phyloP scores from a whole-genome alignment of 2,797 vertebrate genomes.

The Notamacropus eugenii region DNA sequence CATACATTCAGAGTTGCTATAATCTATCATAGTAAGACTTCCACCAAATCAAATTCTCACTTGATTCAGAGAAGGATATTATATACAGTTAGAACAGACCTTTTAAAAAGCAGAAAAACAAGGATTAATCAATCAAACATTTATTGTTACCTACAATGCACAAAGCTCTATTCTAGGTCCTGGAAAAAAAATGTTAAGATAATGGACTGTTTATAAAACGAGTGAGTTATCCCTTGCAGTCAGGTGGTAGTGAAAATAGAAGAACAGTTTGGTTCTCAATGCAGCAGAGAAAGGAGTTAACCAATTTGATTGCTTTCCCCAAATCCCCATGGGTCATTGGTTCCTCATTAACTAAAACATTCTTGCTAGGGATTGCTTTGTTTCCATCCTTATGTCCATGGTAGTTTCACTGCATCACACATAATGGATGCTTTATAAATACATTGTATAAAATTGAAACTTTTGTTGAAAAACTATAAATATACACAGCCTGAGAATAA shows the following conservation, averaged over 20 bases:
- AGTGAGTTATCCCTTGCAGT: not conserved
- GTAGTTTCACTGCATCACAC: not conserved
- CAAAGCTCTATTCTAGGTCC: not conserved
- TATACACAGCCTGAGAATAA: not conserved
- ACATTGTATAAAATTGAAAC: not conserved
- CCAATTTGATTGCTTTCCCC: not conserved
- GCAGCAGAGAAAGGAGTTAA: not conserved
- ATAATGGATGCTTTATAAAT: not conserved
- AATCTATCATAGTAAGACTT: not conserved
- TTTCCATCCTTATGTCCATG: not conserved
- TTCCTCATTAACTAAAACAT: not conserved
- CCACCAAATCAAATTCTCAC: not conserved
- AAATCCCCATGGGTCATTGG: not conserved
- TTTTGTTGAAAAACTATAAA: not conserved
- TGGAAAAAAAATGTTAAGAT: not conserved
- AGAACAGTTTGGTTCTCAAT: not conserved
- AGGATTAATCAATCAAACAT: not conserved
- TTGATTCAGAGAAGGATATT: not conserved
- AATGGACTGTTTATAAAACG: not conserved
- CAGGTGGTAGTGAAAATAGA: not conserved
- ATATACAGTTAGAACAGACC: not conserved
- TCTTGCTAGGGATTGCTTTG: not conserved
- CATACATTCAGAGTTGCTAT: not conserved
- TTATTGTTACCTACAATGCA: not conserved
- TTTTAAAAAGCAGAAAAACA: not conserved